Evolutionary conservation across 2,888 invertebrate genomes (phyloP).

Genomic region (Lasioglossum calceatum): DNA sequence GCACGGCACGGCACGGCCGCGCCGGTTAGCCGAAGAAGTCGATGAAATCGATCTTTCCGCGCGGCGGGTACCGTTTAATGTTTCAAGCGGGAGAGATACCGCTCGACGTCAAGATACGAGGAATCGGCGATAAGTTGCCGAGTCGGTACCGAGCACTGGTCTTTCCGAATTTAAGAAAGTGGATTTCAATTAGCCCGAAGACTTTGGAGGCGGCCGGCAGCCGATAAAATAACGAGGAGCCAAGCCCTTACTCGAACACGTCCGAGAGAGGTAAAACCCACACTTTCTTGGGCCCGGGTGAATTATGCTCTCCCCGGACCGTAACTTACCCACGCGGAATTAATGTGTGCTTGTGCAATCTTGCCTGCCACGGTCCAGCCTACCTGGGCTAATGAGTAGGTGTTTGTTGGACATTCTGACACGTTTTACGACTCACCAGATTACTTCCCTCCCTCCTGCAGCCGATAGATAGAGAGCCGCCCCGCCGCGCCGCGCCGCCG

Average conservation of each 20-base stretch:
- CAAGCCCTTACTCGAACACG: constrained; percentile 74
- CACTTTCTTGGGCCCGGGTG: constrained; percentile 78
- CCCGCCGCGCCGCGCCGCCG: neutral
- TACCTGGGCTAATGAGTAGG: constrained; percentile 83
- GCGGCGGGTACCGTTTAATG: constrained; percentile 57
- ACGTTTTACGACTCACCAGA: constrained; percentile 83
- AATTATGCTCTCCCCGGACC: constrained; percentile 80
- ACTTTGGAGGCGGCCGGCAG: constrained; percentile 69
- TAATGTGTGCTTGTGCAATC: constrained; percentile 82
- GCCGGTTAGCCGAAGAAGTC: constrained; percentile 9
- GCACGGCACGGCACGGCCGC: too few species aligned
- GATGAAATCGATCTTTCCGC: constrained; percentile 50
- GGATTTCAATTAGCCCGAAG: constrained; percentile 78
- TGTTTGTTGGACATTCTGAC: constrained; percentile 83
- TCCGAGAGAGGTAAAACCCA: constrained; percentile 69
- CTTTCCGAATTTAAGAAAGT: constrained; percentile 75
- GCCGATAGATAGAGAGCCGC: constrained; percentile 72
- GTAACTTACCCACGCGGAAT: constrained; percentile 82
- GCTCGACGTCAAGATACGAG: constrained; percentile 45
- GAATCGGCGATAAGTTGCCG: constrained; percentile 54
- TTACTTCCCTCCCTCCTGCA: constrained; percentile 74
- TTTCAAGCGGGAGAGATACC: constrained; percentile 45
- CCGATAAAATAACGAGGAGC: constrained; percentile 80
- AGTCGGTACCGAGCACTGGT: constrained; percentile 47
- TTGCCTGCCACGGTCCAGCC: constrained; percentile 73